Base-by-base conservation (phyloP, 1,140 invertebrate species). In the Habropoda laboriosa region DNA sequence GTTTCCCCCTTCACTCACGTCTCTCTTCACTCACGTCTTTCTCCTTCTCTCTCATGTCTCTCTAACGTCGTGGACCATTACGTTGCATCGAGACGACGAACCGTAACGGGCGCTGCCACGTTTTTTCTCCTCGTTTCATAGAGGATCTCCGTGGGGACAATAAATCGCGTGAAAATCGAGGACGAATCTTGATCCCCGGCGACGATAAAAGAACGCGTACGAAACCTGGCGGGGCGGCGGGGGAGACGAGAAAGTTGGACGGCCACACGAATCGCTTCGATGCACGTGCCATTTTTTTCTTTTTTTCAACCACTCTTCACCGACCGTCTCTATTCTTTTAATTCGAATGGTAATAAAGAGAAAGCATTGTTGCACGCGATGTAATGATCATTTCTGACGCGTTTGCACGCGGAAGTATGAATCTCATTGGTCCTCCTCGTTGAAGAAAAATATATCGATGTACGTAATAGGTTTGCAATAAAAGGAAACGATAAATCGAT, bases 111-210 rank as follows among this genome's bases (percentile, higher is more conserved):
- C 35, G 42, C 30, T 57, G 38, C n/a, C n/a, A 53, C 27, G 42
- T 63, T 79, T 79, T 51, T 61, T 55, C 30, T 45, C 49, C 66
- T 71, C 68, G 35, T 73, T 53, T 63, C 47, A 45, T 63, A 55
- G 68, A 72, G 12, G 38, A 51, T 67, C 61, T 38, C 24, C 24
- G 30, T 3, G 53, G 55, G 24, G n/a, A 73, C 30, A 24, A 58
- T 63, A 73, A 72, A 61, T 72, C 55, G 53, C 57, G 42, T 4
- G 53, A 61, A 72, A 61, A 71, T 73, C 49, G 45, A 32, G 57
- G 57, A 51, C 47, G 66, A 45, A 53, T 78, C 21, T 72, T 63
- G 76, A 78, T 78, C 55, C 27, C 6, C 27, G 30, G 35, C n/a
- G 30, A 55, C 42, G 73, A 67, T 57, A 57, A 55, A 75, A 32